These are phyloP conservation scores for Paragorgia papillata DNA, from an alignment of 92 coral and sea anemone genomes.

Conservation along the genomic window DNA sequence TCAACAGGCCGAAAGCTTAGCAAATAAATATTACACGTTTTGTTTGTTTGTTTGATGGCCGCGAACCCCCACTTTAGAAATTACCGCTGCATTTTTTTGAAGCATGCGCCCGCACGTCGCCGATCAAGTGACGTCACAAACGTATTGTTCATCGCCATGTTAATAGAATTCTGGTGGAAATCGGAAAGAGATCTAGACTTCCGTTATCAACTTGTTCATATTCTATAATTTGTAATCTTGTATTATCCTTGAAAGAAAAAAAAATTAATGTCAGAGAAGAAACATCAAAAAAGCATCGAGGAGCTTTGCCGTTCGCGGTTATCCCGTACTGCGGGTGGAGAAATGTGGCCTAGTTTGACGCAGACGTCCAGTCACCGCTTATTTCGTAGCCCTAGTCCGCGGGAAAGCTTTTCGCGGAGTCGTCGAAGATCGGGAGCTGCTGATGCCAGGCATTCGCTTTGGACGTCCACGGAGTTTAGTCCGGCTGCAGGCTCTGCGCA, in stretches of 20 bases:
- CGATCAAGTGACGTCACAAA: constrained; percentile 23
- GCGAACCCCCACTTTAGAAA: no score
- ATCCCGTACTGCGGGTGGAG: constrained; percentile 21
- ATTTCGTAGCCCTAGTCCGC: constrained; percentile 24
- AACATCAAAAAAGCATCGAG: constrained; percentile 24
- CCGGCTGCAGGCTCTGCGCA: constrained; percentile 6
- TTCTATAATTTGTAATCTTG: no score
- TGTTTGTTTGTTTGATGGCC: no score
- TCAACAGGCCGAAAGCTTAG: no score
- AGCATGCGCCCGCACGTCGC: no score
- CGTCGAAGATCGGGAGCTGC: constrained; percentile 11
- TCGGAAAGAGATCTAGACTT: no score
- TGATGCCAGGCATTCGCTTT: constrained; percentile 19
- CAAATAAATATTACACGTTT: no score
- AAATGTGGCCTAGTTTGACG: constrained; percentile 24
- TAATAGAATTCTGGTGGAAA: no score
- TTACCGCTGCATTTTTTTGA: no score
- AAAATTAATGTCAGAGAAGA: constrained; percentile 38
- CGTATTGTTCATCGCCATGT: not conserved
- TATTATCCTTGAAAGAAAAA: no score
- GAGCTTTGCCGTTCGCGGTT: constrained; percentile 34
- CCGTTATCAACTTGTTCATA: no score
- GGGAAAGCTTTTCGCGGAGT: constrained; percentile 21
- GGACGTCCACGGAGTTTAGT: not conserved
- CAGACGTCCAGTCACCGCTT: constrained; percentile 21